These are phyloP conservation scores for Laothoe populi DNA, from an alignment of 2,888 invertebrate species.

Conservation along the genomic window DNA sequence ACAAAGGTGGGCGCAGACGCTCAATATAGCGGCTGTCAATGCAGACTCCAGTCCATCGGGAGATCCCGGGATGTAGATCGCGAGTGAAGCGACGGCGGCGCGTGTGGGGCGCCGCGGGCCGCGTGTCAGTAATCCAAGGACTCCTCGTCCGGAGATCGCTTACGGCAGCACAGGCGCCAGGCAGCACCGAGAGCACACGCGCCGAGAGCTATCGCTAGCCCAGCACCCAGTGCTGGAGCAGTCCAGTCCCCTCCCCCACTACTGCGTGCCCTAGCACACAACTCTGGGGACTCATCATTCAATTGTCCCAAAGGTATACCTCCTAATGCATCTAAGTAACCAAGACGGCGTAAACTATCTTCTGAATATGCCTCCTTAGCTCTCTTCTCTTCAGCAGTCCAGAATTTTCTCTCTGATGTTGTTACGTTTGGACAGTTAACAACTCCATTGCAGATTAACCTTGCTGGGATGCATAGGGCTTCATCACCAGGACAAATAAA, in stretches of 20 bases:
- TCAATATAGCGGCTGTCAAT: constrained; percentile 82
- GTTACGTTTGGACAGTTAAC: constrained; percentile 93
- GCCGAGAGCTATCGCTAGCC: constrained; percentile 83
- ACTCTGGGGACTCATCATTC: constrained; percentile 91
- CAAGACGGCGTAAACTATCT: constrained; percentile 85
- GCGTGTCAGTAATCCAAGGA: constrained; percentile 86
- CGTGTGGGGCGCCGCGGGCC: constrained; percentile 80
- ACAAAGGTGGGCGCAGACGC: constrained; percentile 66
- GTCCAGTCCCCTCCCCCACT: constrained; percentile 84
- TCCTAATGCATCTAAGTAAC: constrained; percentile 78
- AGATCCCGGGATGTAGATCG: constrained; percentile 74
- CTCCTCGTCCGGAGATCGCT: constrained; percentile 84
- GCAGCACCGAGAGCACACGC: constrained; percentile 83
- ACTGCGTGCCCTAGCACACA: constrained; percentile 86
- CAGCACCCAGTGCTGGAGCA: constrained; percentile 86
- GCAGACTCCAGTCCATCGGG: constrained; percentile 80
- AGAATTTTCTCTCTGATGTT: constrained; percentile 75
- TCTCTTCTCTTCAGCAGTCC: constrained; percentile 77
- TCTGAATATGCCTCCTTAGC: constrained; percentile 85
- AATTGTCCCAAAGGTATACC: constrained; percentile 79
- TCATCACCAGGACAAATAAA: constrained; percentile 95
- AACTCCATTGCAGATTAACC: constrained; percentile 94
- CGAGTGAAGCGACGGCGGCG: constrained; percentile 76
- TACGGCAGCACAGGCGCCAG: constrained; percentile 87
- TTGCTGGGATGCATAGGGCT: constrained; percentile 92